These are phyloP conservation scores for Atrichornis clamosus DNA, from an alignment of 2,113 vertebrate genomes.

Conservation along the genomic window DNA sequence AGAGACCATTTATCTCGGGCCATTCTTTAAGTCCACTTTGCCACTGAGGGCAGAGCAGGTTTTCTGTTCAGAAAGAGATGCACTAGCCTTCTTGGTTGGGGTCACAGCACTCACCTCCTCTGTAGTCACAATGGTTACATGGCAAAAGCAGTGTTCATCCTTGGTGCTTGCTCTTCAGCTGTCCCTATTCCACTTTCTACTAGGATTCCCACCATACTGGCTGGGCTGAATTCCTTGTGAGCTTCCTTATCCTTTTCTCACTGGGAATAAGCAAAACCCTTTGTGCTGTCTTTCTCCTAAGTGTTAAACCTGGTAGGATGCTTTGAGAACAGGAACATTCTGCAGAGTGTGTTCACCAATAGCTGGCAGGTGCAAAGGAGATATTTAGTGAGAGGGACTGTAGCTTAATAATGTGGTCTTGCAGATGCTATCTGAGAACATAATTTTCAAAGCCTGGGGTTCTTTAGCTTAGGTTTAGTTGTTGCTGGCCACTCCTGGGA, in stretches of 20 bases:
- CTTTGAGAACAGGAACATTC: neutral
- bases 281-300: accelerated
- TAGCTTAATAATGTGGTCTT: neutral
- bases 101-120: neutral
- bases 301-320: neutral
- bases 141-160: neutral
- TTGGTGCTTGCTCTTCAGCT: neutral
- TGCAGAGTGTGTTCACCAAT: accelerated
- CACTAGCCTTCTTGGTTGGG: neutral
- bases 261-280: neutral
- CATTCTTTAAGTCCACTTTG: neutral
- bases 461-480: neutral
- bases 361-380: neutral
- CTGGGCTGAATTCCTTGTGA: neutral
- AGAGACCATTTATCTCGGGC: neutral
- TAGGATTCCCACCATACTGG: neutral
- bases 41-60: neutral
- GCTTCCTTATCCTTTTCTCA: neutral
- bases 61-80: neutral
- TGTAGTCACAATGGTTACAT: neutral
- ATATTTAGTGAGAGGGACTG: accelerated
- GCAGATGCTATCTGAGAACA: neutral
- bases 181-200: neutral
- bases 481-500: neutral
- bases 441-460: neutral